A percentile compares a stretch with the other conserved stretches of the same genome.
Conservation (phyloP, 2,113 vertebrate genomes). For the Cebus imitator region DNA sequence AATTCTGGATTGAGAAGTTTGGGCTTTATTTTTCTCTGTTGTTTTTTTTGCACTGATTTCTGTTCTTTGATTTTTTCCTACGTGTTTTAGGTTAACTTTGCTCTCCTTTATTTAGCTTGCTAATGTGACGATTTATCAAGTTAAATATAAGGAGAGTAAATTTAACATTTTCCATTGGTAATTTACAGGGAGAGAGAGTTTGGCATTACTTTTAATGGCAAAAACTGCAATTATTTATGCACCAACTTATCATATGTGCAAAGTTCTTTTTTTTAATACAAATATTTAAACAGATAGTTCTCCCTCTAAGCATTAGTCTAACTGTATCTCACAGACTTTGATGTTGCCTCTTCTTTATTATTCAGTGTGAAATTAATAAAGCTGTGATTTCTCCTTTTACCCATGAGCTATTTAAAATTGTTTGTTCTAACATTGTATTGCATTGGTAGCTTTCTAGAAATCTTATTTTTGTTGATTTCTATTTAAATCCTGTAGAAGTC, state of each 20-base stretch:
- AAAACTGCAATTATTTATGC: too few relatives aligned
- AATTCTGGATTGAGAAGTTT: background rate
- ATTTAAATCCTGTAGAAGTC: background rate
- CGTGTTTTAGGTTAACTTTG: background rate
- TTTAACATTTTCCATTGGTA: too few relatives aligned
- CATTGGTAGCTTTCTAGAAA: background rate
- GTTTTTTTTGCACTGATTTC: background rate
- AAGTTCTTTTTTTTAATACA: background rate
- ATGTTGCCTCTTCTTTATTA: background rate
- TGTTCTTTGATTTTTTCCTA: background rate
- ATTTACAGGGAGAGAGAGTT: too few relatives aligned
- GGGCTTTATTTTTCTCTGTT: background rate
- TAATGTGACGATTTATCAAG: background rate
- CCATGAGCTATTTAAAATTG: background rate
- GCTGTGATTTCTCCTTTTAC: background rate
- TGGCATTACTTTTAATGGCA: too few relatives aligned
- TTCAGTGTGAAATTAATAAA: background rate
- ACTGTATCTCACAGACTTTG: background rate
- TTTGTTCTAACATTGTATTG: background rate
- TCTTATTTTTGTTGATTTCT: background rate
- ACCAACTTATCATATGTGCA: background rate
- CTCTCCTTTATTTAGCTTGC: background rate
- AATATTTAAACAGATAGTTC: background rate
- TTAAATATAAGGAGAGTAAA: too few relatives aligned
- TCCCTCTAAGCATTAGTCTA: background rate